A percentile compares a stretch with the other conserved stretches of the same genome.
phyloP scores from a whole-genome alignment of 2,888 invertebrate species.

The Papilio protenor region DNA sequence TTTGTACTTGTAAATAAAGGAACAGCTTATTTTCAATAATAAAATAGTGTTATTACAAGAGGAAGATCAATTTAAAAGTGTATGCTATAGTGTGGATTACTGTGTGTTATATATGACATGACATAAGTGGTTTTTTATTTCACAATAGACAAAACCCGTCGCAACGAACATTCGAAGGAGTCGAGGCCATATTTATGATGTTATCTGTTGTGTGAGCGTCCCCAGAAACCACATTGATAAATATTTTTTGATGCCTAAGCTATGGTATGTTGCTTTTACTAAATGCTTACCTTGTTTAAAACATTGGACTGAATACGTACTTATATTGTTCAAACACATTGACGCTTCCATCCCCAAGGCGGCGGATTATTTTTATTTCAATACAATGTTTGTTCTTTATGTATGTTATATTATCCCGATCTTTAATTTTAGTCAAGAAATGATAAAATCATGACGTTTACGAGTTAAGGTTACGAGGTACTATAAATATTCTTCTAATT shows the following conservation, averaged over 20 bases:
- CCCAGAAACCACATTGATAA: conserved; percentile 78
- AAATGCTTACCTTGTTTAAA: conserved; percentile 52
- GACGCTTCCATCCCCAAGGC: conserved; percentile 77
- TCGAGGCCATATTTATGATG: conserved; percentile 88
- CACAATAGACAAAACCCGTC: conserved; percentile 83
- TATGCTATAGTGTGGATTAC: conserved; percentile 65
- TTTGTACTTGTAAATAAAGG: conserved; percentile 82
- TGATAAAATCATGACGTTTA: conserved; percentile 11
- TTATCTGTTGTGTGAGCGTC: conserved; percentile 84
- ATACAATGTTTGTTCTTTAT: conserved; percentile 49
- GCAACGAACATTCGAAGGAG: conserved; percentile 79
- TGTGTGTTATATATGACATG: conserved; percentile 61
- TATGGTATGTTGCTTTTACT: conserved; percentile 74
- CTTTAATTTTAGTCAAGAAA: conserved; percentile 15
- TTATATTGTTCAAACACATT: conserved; percentile 74
- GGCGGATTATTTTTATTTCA: conserved; percentile 73
- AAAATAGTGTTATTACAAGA: conserved; percentile 58
- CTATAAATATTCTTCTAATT: conserved; percentile 12
- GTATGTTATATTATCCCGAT: not conserved
- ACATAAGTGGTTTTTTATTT: conserved; percentile 74
- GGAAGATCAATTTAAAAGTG: conserved; percentile 64
- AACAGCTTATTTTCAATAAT: conserved; percentile 67
- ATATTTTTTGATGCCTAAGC: conserved; percentile 73
- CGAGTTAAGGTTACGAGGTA: conserved; percentile 29
- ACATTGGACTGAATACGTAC: conserved; percentile 56